Evolutionary conservation across 2,888 invertebrate species (phyloP).

Genomic region (Scaptomyza tumidula): DNA sequence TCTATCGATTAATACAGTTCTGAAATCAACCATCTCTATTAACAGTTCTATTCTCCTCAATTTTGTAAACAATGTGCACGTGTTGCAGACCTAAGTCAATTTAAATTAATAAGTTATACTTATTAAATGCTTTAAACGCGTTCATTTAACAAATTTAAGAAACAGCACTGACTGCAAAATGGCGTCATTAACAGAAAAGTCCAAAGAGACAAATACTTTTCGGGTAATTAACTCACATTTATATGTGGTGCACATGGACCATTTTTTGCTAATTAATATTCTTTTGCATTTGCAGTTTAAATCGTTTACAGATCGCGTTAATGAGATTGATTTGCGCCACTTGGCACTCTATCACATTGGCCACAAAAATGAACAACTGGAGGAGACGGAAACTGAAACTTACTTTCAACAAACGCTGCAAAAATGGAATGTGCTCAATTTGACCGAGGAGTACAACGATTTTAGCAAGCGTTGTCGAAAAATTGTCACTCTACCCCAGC

Average conservation of each 20-base stretch:
- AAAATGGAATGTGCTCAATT: constrained; percentile 95
- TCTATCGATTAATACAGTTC: background rate
- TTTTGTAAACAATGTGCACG: constrained; percentile 58
- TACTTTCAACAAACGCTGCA: constrained; percentile 92
- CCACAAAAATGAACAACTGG: constrained; percentile 90
- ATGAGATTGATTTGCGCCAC: constrained; percentile 91
- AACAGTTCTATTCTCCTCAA: constrained; percentile 12
- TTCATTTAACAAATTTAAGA: background rate
- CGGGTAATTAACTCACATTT: constrained; percentile 86
- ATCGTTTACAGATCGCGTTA: constrained; percentile 94
- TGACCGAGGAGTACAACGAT: constrained; percentile 91
- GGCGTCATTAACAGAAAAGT: constrained; percentile 85
- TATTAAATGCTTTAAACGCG: background rate
- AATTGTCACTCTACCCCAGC: constrained; percentile 92
- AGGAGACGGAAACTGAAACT: constrained; percentile 88
- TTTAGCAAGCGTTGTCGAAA: constrained; percentile 91
- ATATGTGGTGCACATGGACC: background rate
- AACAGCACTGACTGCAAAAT: constrained; percentile 29
- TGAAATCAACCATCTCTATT: background rate
- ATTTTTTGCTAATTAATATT: background rate
- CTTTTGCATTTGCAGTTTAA: constrained; percentile 88
- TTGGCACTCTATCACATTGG: constrained; percentile 94
- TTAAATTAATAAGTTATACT: constrained; percentile 1
- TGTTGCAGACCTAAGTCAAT: constrained; percentile 23
- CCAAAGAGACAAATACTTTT: constrained; percentile 91